Conservation (phyloP, 2,888 invertebrate species). For the Rhagonycha fulva region DNA sequence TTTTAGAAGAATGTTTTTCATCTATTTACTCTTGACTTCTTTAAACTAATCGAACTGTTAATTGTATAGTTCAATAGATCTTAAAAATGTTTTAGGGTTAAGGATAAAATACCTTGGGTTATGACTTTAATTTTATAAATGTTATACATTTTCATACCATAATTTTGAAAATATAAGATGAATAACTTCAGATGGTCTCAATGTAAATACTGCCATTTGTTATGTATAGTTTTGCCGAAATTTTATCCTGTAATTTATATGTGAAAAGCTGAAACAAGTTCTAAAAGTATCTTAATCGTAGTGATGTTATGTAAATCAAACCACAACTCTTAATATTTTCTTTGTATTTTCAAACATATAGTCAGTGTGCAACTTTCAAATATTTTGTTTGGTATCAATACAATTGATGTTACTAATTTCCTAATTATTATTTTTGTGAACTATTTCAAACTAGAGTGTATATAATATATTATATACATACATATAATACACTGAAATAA, state of each 20-base stretch:
- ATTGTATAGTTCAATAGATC: not conserved
- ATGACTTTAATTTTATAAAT: conserved; percentile 2
- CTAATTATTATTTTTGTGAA: conserved; percentile 13
- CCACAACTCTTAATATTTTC: conserved; percentile 13
- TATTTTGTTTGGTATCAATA: not conserved
- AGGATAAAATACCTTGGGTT: not conserved
- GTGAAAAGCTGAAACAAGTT: conserved; percentile 1
- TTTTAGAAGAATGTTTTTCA: not conserved
- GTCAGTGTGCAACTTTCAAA: conserved; percentile 15
- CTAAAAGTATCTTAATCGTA: conserved; percentile 2
- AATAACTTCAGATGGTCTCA: not conserved
- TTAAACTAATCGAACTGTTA: not conserved
- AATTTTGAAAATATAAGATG: not conserved
- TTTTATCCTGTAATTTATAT: not conserved
- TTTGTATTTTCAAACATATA: conserved; percentile 16
- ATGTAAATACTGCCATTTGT: conserved; percentile 10
- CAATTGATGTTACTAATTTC: conserved; percentile 15
- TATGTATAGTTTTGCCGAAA: conserved; percentile 2
- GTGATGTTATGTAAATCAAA: conserved; percentile 6
- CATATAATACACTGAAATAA: conserved; percentile 15
- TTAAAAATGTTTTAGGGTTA: conserved; percentile 1
- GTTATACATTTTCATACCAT: conserved; percentile 2
- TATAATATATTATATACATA: conserved; percentile 20
- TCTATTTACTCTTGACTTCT: not conserved
- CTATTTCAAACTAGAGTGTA: conserved; percentile 20